Conservation (phyloP, 2,113 vertebrate species). For the Grammatotria lemairii region DNA sequence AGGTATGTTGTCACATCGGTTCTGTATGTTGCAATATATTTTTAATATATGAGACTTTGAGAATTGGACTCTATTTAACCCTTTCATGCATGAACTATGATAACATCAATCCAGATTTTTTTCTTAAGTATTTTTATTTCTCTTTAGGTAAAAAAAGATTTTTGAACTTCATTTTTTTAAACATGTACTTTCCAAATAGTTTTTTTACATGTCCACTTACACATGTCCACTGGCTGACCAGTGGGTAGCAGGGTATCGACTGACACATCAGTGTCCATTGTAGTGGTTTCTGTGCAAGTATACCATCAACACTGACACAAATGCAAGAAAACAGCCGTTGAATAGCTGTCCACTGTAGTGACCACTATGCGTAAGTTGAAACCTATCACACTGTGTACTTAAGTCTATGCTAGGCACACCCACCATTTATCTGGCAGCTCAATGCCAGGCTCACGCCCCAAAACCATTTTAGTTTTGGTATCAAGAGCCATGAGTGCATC, state of each 20-base stretch:
- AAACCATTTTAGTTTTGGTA: background rate
- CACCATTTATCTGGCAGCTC: background rate
- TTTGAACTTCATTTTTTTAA: background rate
- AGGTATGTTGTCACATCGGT: background rate
- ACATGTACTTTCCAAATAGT: background rate
- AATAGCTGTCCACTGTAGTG: background rate
- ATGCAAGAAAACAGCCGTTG: background rate
- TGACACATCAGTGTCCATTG: background rate
- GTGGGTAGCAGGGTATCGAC: background rate
- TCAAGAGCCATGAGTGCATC: background rate
- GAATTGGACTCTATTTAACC: background rate
- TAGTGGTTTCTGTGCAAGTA: background rate
- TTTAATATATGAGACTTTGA: background rate
- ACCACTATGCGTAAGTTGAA: background rate
- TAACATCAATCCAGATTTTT: background rate
- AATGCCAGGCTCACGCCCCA: background rate
- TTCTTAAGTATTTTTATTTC: background rate
- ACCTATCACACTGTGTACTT: background rate
- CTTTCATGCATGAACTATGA: background rate
- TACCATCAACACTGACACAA: background rate
- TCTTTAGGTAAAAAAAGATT: background rate
- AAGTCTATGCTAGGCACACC: background rate
- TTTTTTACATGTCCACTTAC: background rate
- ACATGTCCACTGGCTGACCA: background rate
- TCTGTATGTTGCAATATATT: background rate